Evolutionary conservation across 2,888 invertebrate genomes (phyloP), one percentile per base, ranked within the genome.

Genomic region (Amiota minor): DNA sequence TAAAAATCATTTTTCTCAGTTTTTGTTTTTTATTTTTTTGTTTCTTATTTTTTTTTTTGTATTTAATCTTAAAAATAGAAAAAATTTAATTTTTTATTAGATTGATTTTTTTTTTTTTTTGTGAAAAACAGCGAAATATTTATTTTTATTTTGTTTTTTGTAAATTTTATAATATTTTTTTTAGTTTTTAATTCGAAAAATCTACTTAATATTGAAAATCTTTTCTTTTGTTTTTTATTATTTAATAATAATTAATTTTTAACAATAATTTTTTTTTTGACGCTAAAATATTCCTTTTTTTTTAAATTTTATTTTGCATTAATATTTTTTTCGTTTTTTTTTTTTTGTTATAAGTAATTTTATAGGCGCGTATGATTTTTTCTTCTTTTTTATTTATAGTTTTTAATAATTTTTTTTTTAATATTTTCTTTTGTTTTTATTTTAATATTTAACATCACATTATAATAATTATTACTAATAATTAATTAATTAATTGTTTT

Each of bases 381-480:
- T 35, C 56, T 4, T 35, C n/a, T n/a, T n/a, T n/a, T n/a, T n/a
- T n/a, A n/a, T 70, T 74, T 45, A 62, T 64, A 14, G 11, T 72
- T 74, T 46, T 16, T 71, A 47, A 35, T 35, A 35, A 72, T 23
- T 71, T 69, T 73, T 55, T 74, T 61, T 78, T 73, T 74, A 75
- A 69, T 64, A 71, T 70, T 64, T 68, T 56, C 75, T 59, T 73
- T 69, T 46, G 10, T 50, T 20, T 23, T 71, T 75, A 11, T 70
- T 64, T 70, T 76, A 76, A 83, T 78, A 75, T 80, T 80, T 87
- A 87, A 87, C 87, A 87, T 87, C 87, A 87, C 87, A 87, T 88
- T 88, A 88, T 85, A 86, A 86, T 85, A 86, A 84, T 85, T 68
- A 68, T 50, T 85, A 84, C 82, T 85, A 83, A 78, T 85, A 77